Evolutionary conservation across 2,797 vertebrate genomes (phyloP), one percentile per base, ranked within the genome.

Genomic region (Geotrypetes seraphini): DNA sequence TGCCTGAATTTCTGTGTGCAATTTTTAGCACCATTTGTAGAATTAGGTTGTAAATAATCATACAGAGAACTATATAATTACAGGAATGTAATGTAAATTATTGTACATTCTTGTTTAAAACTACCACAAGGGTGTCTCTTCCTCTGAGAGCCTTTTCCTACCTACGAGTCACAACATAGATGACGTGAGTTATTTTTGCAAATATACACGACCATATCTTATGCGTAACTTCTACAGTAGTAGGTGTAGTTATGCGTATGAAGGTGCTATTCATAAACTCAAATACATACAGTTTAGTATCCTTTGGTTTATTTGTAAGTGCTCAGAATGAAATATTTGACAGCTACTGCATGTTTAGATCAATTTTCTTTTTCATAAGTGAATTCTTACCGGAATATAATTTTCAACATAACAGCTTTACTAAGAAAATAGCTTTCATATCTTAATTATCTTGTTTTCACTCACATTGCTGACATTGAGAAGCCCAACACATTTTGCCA

Each of bases 51-150:
- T n/a, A 76, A 75, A 75, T 79, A 64, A 70, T 73, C 53, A 45
- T 63, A 74, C 44, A 69, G 61, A 69, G 14, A 76, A 58, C 27
- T 66, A 62, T 47, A 75, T 58, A 67, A 65, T 70, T 71, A 81
- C 74, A 81, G 49, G 47, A 57, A 59, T 36, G 31, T 47, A 57
- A 62, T 50, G 58, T 51, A 22, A 61, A 53, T 33, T 27, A 37
- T 66, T 19, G 47, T 63, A 78, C 47, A 69, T 21, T 20, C 41
- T 73, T 42, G 61, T 51, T 63, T 66, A 50, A 53, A 38, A 48
- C 55, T 66, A 65, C 35, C 43, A 56, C 44, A 15, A 8, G 46
- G 57, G 19, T 56, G 56, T 44, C n/a, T 50, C 50, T 49, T 39
- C 43, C 27, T 53, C 36, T 60, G 54, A 43, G 57, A 54, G 42